These are phyloP conservation scores for Desmophyllum pertusum DNA, from an alignment of 92 coral and sea anemone genomes.

Conservation along the genomic window DNA sequence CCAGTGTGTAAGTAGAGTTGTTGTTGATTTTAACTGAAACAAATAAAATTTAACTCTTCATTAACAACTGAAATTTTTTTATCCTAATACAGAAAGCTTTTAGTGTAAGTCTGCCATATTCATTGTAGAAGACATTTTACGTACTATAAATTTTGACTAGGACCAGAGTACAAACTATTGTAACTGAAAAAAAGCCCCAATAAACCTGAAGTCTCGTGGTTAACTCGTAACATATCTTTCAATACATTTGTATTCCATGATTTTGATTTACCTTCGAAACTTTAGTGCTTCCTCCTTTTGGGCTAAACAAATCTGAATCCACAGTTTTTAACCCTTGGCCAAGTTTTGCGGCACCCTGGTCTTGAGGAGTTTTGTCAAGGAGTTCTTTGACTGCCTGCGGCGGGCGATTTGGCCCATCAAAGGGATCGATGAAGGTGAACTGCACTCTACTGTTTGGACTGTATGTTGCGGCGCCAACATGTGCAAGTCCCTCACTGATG, in stretches of 20 bases:
- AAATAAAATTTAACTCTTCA: no score
- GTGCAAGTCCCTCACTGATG: constrained; percentile 55
- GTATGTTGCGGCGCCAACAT: constrained; percentile 68
- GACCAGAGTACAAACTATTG: not conserved
- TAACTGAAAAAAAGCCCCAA: no score
- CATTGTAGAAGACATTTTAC: no score
- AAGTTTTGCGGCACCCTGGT: constrained; percentile 60
- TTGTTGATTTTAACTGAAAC: no score
- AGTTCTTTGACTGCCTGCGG: constrained; percentile 57
- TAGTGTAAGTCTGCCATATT: no score
- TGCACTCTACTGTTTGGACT: constrained; percentile 36
- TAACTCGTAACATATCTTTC: no score
- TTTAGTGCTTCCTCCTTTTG: constrained; percentile 45
- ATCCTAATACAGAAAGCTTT: no score
- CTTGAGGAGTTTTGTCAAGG: constrained; percentile 53
- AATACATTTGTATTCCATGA: not conserved
- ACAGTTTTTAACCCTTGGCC: constrained; percentile 56
- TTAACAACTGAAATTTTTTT: no score
- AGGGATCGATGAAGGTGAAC: constrained; percentile 62
- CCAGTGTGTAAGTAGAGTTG: no score
- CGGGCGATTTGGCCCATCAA: constrained; percentile 39
- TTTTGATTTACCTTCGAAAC: constrained; percentile 28
- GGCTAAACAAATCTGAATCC: constrained; percentile 48
- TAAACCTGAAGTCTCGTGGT: no score
- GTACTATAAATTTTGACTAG: no score